A percentile compares a stretch with the other conserved stretches of the same genome.
phyloP scores from a whole-genome alignment of 2,888 invertebrate species.

The Agriopis aurantiaria region DNA sequence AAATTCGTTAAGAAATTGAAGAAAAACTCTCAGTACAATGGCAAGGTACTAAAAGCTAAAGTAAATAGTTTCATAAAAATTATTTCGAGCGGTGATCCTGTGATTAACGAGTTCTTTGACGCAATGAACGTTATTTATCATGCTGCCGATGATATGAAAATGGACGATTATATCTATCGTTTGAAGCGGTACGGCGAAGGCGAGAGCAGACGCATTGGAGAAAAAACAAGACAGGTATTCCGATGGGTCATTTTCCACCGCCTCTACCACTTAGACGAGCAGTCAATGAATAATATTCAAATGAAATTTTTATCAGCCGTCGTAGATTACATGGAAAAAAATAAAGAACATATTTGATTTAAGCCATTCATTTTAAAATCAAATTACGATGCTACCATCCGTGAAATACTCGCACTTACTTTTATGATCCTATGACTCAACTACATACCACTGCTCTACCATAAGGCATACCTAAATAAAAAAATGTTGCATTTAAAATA shows the following conservation, averaged over 20 bases:
- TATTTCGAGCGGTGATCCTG: conserved; percentile 54
- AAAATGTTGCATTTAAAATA: conserved; percentile 14
- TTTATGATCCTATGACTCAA: not conserved
- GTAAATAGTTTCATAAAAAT: conserved; percentile 55
- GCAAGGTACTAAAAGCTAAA: conserved; percentile 50
- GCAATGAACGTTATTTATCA: conserved; percentile 63
- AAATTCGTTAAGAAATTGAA: conserved; percentile 55
- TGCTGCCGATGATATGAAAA: conserved; percentile 51
- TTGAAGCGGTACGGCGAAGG: conserved; percentile 60
- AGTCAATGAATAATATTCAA: conserved; percentile 52
- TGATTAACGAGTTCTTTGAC: conserved; percentile 57
- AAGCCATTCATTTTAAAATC: conserved; percentile 34
- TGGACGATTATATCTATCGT: conserved; percentile 67
- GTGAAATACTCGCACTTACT: conserved; percentile 42
- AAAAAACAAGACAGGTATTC: conserved; percentile 59
- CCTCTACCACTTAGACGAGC: conserved; percentile 51
- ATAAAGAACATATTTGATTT: conserved; percentile 42
- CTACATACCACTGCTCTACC: not conserved
- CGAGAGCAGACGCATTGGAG: conserved; percentile 50
- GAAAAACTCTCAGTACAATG: conserved; percentile 53
- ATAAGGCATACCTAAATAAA: not conserved
- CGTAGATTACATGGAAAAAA: conserved; percentile 58
- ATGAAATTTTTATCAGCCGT: conserved; percentile 61
- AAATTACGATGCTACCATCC: conserved; percentile 39
- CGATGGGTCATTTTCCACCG: conserved; percentile 56